Percentiles rank a stretch among this genome's conserved stretches.
These are phyloP conservation scores for Potorous gilbertii DNA, from an alignment of 2,797 vertebrate genomes.

Conservation along the genomic window DNA sequence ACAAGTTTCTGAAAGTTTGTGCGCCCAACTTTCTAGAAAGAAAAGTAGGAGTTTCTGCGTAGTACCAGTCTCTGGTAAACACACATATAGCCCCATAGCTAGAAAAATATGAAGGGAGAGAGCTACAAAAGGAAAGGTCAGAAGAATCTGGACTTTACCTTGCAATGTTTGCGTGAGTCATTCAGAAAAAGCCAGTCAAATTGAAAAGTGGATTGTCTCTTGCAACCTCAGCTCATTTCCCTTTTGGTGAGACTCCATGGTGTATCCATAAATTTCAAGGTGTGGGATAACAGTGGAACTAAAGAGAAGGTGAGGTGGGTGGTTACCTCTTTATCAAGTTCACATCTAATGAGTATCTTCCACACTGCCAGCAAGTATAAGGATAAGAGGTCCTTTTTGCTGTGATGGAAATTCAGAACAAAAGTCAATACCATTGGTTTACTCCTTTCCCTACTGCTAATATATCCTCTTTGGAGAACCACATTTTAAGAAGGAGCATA, in stretches of 20 bases:
- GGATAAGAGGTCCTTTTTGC: background rate
- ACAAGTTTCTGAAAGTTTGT: background rate
- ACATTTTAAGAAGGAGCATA: background rate
- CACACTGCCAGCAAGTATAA: background rate
- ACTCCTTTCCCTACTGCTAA: background rate
- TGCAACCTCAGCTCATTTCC: background rate
- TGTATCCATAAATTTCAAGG: background rate
- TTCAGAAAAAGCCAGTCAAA: background rate
- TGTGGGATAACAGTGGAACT: background rate
- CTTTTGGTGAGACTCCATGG: background rate
- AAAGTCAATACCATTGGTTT: background rate
- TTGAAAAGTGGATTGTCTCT: background rate
- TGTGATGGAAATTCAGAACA: background rate
- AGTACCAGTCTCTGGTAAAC: background rate
- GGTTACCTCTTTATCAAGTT: background rate
- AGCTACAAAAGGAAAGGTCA: background rate
- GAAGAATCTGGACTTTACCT: background rate
- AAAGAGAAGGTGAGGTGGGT: background rate
- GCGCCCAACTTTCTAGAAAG: background rate
- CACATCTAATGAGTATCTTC: background rate
- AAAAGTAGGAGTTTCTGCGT: background rate
- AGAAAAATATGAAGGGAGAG: background rate
- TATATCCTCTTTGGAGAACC: background rate
- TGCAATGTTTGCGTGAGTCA: background rate
- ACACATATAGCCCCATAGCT: background rate